Evolutionary conservation across 2,797 vertebrate species (phyloP).

Genomic region (Danio albolineatus): DNA sequence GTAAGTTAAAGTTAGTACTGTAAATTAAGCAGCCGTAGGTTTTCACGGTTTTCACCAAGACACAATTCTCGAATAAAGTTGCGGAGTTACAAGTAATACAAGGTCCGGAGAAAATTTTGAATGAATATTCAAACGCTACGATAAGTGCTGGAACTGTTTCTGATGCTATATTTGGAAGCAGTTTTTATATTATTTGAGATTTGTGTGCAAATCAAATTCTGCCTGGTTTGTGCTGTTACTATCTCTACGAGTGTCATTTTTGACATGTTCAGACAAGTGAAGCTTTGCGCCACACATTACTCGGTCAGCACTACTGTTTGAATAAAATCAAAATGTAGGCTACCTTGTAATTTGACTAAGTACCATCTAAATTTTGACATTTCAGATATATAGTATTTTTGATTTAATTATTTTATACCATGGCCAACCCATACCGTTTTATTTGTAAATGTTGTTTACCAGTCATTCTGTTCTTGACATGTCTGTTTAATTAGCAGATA

Average conservation of each 20-base stretch:
- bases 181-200: not conserved
- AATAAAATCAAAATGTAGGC: not conserved
- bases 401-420: no score
- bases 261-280: conserved; percentile 19
- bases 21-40: no score
- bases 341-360: not conserved
- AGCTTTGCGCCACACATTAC: not conserved
- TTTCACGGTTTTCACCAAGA: no score
- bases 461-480: conserved; percentile 4
- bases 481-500: conserved; percentile 34
- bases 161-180: not conserved
- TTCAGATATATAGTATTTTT: not conserved
- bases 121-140: not conserved
- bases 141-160: not conserved
- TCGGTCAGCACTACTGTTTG: not conserved
- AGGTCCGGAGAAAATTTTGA: not conserved
- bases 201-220: not conserved
- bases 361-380: not conserved
- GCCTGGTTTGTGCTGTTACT: not conserved
- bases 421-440: not conserved
- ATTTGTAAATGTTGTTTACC: not conserved
- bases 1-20: no score
- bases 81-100: not conserved
- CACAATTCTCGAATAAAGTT: no score
- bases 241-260: not conserved